These are phyloP conservation scores for Tachysurus vachellii DNA, from an alignment of 2,113 vertebrate species.

Conservation along the genomic window DNA sequence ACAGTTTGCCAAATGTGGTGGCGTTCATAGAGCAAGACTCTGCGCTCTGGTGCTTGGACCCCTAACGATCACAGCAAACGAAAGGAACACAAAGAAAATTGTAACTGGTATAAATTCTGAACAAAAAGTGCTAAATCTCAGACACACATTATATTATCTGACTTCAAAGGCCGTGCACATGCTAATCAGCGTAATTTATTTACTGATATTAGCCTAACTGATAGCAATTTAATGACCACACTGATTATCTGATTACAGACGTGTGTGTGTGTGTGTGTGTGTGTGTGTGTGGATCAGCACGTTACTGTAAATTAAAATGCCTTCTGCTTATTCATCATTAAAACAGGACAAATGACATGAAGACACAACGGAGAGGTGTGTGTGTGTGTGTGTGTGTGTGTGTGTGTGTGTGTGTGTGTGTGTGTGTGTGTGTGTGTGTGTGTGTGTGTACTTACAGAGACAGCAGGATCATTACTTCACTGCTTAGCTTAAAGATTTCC, in stretches of 20 bases:
- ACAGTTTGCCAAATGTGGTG: not conserved
- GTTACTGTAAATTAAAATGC: not conserved
- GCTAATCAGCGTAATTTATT: slow-evolving; percentile 22
- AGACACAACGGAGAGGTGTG: not conserved
- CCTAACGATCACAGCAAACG: not conserved
- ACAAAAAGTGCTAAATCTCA: slow-evolving; percentile 11
- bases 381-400: not conserved
- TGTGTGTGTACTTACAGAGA: not conserved
- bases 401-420: not conserved
- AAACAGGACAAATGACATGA: not conserved
- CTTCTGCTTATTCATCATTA: slow-evolving; percentile 16
- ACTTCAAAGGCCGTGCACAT: not conserved
- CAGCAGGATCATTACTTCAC: not conserved
- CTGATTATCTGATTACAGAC: slow-evolving; percentile 43
- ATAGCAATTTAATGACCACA: slow-evolving; percentile 31
- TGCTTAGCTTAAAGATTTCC: not conserved
- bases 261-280: not conserved
- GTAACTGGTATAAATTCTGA: not conserved
- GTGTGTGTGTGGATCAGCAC: not conserved
- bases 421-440: not conserved
- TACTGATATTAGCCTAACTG: slow-evolving; percentile 16
- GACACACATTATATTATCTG: not conserved
- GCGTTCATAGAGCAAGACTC: not conserved
- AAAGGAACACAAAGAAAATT: not conserved
- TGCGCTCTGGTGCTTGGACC: not conserved